Conservation (phyloP, 2,113 vertebrate genomes). For the Speoplatyrhinus poulsoni region DNA sequence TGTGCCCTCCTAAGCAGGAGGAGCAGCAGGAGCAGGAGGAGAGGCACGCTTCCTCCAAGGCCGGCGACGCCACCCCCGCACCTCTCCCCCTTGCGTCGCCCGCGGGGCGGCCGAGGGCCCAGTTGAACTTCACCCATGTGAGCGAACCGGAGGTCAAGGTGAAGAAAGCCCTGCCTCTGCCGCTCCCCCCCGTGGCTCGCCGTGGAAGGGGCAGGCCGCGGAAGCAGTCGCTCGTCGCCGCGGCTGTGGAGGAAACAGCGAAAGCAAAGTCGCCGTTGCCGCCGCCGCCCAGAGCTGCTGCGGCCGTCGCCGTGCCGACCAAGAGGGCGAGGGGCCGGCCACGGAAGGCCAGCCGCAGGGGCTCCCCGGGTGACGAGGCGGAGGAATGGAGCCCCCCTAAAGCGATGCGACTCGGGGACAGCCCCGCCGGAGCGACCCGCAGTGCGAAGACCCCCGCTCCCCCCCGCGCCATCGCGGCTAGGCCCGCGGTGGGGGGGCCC, state of each 20-base stretch:
- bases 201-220: conserved; percentile 35
- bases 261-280: not conserved
- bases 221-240: not conserved
- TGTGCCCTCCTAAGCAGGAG: not conserved
- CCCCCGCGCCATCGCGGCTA: rapidly evolving
- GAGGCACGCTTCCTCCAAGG: not conserved
- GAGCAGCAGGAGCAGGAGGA: not conserved
- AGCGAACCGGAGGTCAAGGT: not conserved
- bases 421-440: not conserved
- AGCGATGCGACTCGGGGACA: conserved; percentile 1
- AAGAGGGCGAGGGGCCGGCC: conserved; percentile 53
- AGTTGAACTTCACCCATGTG: conserved; percentile 7
- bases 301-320: rapidly evolving
- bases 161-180: rapidly evolving
- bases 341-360: conserved; percentile 2
- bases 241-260: not conserved
- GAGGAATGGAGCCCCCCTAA: not conserved
- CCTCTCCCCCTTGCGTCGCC: not conserved
- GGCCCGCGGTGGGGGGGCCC: too few relatives aligned
- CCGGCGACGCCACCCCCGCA: conserved; percentile 23
- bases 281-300: not conserved
- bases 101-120: not conserved
- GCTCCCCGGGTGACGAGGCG: not conserved
- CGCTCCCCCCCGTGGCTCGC: too few relatives aligned
- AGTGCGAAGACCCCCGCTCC: not conserved